Evolutionary conservation across 2,888 invertebrate species (phyloP), one percentile per base, ranked within the genome.

Genomic region (Scrobipalpa atriplicella): DNA sequence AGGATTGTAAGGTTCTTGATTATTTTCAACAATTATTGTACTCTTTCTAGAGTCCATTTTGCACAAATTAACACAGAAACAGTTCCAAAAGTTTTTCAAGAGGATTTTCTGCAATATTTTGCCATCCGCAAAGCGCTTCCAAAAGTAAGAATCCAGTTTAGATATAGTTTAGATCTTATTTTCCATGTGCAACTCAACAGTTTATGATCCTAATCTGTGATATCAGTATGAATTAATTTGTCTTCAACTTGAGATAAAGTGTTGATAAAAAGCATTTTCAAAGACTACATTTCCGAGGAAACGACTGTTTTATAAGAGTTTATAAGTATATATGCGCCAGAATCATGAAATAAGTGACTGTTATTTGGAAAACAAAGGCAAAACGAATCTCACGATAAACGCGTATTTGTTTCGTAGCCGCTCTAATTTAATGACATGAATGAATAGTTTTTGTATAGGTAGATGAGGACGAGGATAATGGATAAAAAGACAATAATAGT

Each of bases 1-100:
- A 0, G 91, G 91, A 70, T 90, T 83, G 69, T 91, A 91, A 0
- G 52, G 52, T 0, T 52, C 52, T 6, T 52, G 29, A 19, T 13
- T 29, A 18, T 41, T 21, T 10, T 51, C 0, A 1, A 63, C 63
- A 13, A 16, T 6, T 16, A 51, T n/a, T 9, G 19, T 21, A 13
- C n/a, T 29, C 29, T 62, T 62, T 29, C 21, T 36, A 8, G n/a
- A 29, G n/a, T 54, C 41, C 66, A 66, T 52, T 66, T 62, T 62
- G 38, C 56, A 43, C 36, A 13, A 29, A 66, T 6, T 54, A 29
- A 54, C 29, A 60, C n/a, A 66, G 47, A 51, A 51, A 41, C 58
- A 58, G 11, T 19, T 36, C 19, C 41, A 56, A 19, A 29, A 19
- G n/a, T n/a, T n/a, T 10, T 13, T 21, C 29, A n/a, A n/a, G n/a